Base-by-base conservation (phyloP, 2,888 invertebrate species). In the Argyresthia goedartella region DNA sequence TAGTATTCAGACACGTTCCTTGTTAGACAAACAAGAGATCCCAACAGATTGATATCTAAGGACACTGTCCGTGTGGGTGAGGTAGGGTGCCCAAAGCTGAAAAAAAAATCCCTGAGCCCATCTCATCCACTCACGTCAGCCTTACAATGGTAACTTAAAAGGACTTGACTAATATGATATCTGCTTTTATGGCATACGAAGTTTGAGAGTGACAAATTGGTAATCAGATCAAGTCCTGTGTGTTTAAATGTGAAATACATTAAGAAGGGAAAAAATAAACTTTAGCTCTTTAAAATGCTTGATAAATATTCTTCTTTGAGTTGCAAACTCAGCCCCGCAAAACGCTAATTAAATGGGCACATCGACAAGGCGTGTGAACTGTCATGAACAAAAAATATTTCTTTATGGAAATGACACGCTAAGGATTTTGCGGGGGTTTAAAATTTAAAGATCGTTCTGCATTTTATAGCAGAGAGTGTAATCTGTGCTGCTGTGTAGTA, bases 21-120 rank as follows among this genome's bases (percentile, higher is more conserved):
- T 79, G 85, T 86, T 85, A 86, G 82, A 84, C 82, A 81, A 82
- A 84, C 84, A 85, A 65, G 75, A 80, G 82, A 82, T 82, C 67
- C 64, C 65, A 69, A 61, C 71, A 65, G 85, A 84, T 84, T 84
- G 82, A 82, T 84, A 85, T 72, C 70, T 66, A 63, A 64, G 76
- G 76, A 84, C 78, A 77, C 77, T 77, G 73, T 59, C 60, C 70
- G 75, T 74, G 81, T 82, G 81, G 82, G 81, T 81, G 81, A 76
- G 65, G 62, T 63, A 58, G 68, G 69, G 71, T 67, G 67, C 70
- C 61, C 64, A 15, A 41, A 10, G 11, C 13, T 25, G 13, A 44
- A 51, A 44, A 16, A 50, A 49, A 35, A 50, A 41, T 47, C 39
- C 36, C 35, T 41, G 48, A 42, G 44, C 36, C 25, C 14, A 47